These are phyloP conservation scores for Syngnathoides biaculeatus DNA, from an alignment of 2,113 vertebrate genomes.

Conservation along the genomic window DNA sequence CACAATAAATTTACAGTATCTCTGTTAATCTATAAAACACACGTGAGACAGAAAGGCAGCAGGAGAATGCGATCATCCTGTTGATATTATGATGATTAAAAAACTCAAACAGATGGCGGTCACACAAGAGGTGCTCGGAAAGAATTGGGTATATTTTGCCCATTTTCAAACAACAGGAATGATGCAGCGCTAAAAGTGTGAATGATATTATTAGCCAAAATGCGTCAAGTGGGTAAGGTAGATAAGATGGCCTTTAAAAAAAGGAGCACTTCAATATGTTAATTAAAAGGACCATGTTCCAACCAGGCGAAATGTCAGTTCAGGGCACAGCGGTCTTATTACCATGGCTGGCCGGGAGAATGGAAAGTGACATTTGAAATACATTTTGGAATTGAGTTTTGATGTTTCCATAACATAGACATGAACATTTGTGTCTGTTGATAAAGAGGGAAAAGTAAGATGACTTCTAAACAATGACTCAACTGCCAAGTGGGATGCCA, in stretches of 20 bases:
- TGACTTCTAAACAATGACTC: constrained; percentile 1
- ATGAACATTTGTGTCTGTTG: background rate
- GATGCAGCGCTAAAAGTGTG: background rate
- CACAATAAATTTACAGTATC: constrained; percentile 49
- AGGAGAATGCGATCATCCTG: constrained; percentile 14
- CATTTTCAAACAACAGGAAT: constrained; percentile 3
- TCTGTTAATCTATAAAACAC: constrained; percentile 38
- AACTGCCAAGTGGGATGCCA: background rate
- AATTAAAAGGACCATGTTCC: constrained; percentile 53
- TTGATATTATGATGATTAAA: constrained; percentile 27
- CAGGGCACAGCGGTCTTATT: constrained; percentile 16
- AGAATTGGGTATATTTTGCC: background rate
- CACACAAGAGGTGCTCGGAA: constrained; percentile 7
- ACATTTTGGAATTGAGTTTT: background rate
- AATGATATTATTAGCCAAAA: constrained; percentile 15
- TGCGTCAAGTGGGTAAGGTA: constrained; percentile 29
- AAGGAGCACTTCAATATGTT: constrained; percentile 46
- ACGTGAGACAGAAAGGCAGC: constrained; percentile 21
- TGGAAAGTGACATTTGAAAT: constrained; percentile 6
- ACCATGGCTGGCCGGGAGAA: constrained; percentile 2
- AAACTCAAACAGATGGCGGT: constrained; percentile 11
- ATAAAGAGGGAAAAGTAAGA: background rate
- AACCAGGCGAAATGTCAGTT: constrained; percentile 26
- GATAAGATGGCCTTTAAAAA: constrained; percentile 45
- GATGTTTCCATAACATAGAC: background rate